Evolutionary conservation across 2,888 invertebrate genomes (phyloP).

Genomic region (Zhuqinia jingwanae): DNA sequence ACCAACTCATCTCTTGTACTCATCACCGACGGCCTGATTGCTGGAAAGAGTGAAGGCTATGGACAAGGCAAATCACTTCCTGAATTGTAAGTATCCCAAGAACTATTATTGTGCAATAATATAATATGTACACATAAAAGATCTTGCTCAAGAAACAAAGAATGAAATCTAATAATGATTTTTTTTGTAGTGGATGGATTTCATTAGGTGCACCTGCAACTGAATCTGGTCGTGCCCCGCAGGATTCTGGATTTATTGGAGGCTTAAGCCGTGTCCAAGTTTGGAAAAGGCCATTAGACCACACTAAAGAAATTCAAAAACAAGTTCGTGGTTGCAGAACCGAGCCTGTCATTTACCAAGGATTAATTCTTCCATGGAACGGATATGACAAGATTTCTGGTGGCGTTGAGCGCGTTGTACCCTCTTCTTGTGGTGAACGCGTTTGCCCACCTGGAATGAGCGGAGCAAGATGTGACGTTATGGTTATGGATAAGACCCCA

Average conservation of each 20-base stretch:
- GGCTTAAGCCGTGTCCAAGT: slow-evolving; percentile 96
- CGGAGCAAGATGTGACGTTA: slow-evolving; percentile 91
- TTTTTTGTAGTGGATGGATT: slow-evolving; percentile 90
- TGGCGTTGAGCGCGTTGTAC: slow-evolving; percentile 94
- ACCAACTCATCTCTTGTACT: slow-evolving; percentile 91
- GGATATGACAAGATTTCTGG: slow-evolving; percentile 94
- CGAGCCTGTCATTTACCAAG: slow-evolving; percentile 93
- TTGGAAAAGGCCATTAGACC: slow-evolving; percentile 95
- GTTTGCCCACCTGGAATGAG: slow-evolving; percentile 93
- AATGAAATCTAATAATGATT: neutral
- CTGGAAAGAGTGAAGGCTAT: slow-evolving; percentile 94
- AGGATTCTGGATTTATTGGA: slow-evolving; percentile 97
- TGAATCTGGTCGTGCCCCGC: slow-evolving; percentile 87
- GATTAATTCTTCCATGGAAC: slow-evolving; percentile 94
- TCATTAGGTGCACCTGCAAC: slow-evolving; percentile 94
- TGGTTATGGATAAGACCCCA: slow-evolving; percentile 91
- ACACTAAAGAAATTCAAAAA: slow-evolving; percentile 95
- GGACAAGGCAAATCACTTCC: slow-evolving; percentile 91
- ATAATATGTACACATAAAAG: too few relatives aligned
- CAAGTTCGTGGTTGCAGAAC: slow-evolving; percentile 95
- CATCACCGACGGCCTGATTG: slow-evolving; percentile 97
- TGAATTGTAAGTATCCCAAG: slow-evolving; percentile 92
- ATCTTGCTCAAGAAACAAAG: too few relatives aligned
- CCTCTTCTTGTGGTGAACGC: slow-evolving; percentile 94
- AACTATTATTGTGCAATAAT: too few relatives aligned